A percentile compares a stretch with the other conserved stretches of the same genome.
Conservation (phyloP, 2,888 invertebrate genomes). For the Chaetogeoica ovagalla region DNA sequence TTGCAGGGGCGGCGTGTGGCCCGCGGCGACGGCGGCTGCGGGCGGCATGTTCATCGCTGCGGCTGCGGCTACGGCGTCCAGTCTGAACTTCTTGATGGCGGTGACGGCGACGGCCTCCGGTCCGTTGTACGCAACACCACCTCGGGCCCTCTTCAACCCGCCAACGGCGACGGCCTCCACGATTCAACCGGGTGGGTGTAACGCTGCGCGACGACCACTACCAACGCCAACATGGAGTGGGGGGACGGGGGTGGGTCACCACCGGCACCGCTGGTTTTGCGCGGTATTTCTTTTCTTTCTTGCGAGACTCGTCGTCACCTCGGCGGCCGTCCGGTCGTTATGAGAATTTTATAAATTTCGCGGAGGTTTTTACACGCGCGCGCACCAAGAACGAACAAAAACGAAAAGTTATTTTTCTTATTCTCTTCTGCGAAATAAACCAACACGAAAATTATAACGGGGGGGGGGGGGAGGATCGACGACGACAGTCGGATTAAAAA, state of each 20-base stretch:
- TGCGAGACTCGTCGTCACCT: too few species aligned
- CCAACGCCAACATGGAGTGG: slow-evolving; percentile 47
- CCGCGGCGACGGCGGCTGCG: slow-evolving; percentile 31
- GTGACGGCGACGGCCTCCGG: slow-evolving; percentile 47
- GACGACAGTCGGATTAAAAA: too few species aligned
- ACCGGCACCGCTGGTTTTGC: background rate
- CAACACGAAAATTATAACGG: too few species aligned
- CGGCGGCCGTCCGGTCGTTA: too few species aligned
- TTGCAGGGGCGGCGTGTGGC: slow-evolving; percentile 44
- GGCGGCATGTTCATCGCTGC: slow-evolving; percentile 50
- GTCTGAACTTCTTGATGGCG: slow-evolving; percentile 51
- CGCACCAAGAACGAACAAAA: too few species aligned
- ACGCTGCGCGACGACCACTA: slow-evolving; percentile 47
- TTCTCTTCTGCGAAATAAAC: too few species aligned
- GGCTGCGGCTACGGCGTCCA: slow-evolving; percentile 48
- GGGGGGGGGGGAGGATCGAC: too few species aligned
- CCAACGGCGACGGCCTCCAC: slow-evolving; percentile 53
- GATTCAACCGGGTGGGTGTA: slow-evolving; percentile 53
- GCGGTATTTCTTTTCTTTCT: too few species aligned
- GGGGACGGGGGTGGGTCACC: background rate
- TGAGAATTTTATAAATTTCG: too few species aligned
- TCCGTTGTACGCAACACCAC: slow-evolving; percentile 52
- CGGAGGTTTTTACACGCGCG: too few species aligned
- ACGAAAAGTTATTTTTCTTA: too few species aligned
- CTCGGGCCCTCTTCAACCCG: slow-evolving; percentile 53